Base-by-base conservation (phyloP, 1,140 invertebrate species). In the Aleiodes sp. region DNA sequence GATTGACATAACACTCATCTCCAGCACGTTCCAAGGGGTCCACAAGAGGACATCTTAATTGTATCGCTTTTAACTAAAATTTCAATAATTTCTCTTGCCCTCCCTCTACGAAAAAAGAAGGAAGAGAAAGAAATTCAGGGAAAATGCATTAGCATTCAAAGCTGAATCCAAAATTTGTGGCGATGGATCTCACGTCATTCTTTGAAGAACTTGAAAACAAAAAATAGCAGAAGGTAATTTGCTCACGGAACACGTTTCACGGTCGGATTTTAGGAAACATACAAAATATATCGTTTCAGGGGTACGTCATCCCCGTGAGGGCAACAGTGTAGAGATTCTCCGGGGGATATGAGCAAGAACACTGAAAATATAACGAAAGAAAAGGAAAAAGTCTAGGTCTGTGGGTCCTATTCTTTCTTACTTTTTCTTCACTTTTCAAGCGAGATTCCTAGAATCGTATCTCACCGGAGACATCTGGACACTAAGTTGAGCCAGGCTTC, bases 231-330 rank as follows among this genome's bases (percentile, higher is more conserved):
- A 72, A 70, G 70, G 72, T 74, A 74, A 80, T 80, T 79, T 78
- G 77, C 73, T 78, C 73, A 68, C 77, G 41, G 68, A 74, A 75
- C 79, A 81, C 77, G 78, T 82, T 78, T 74, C 75, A 65, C 52
- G 21, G 61, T 2, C 24, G 29, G 63, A 65, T 63, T 37, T 29
- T 37, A 39, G 26, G 21, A 46, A 46, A 65, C 8, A 61, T 21
- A 61, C 21, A 16, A 16, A 52, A 52, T 43, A 31, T 35, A 12
- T 52, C 4, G 24, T 19, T 24, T 31, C 26, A 69, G 68, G 71
- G 71, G 73, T 72, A 76, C 73, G 72, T 66, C 43, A 70, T 64
- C 66, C 66, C 70, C 61, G 62, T 60, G 43, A 24, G 33, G 19
- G 8, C 46, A 6, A 56, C 68, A 7, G 4, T 14, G 16, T 26